Evolutionary conservation across 2,113 vertebrate species (phyloP).

Genomic region (Bostrychus sinensis): DNA sequence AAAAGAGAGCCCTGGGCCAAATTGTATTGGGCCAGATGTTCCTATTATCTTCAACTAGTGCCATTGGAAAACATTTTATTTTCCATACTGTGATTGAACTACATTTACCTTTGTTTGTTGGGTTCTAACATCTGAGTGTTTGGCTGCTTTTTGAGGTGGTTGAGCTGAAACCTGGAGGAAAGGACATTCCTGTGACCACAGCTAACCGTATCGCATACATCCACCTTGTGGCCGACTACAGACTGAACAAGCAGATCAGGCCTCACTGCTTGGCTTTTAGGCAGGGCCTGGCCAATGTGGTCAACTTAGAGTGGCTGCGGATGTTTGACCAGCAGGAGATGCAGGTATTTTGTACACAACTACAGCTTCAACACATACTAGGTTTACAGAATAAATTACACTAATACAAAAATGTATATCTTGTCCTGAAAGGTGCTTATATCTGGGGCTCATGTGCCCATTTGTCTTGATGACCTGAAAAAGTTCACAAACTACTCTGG

Average conservation of each 20-base stretch:
- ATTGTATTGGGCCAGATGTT: slow-evolving; percentile 72
- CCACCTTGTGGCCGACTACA: slow-evolving; percentile 94
- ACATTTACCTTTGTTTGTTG: slow-evolving; percentile 31
- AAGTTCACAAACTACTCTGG: slow-evolving; percentile 99
- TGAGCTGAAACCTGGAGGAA: slow-evolving; percentile 91
- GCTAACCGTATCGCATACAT: slow-evolving; percentile 95
- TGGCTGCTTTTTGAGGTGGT: slow-evolving; percentile 83
- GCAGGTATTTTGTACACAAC: slow-evolving; percentile 81
- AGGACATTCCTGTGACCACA: slow-evolving; percentile 95
- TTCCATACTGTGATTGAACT: slow-evolving; percentile 43
- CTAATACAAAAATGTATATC: neutral
- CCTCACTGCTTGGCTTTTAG: slow-evolving; percentile 96
- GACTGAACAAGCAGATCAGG: slow-evolving; percentile 94
- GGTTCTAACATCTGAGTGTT: neutral
- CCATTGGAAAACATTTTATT: slow-evolving; percentile 48
- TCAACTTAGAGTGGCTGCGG: slow-evolving; percentile 96
- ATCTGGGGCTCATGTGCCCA: slow-evolving; percentile 95
- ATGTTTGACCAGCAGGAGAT: slow-evolving; percentile 99
- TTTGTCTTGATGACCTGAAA: slow-evolving; percentile 95
- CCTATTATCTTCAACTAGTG: slow-evolving; percentile 54
- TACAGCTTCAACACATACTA: no score
- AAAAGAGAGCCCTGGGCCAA: slow-evolving; percentile 67
- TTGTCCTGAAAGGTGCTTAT: slow-evolving; percentile 85
- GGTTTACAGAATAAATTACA: neutral
- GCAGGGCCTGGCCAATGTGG: slow-evolving; percentile 94